phyloP scores from a whole-genome alignment of 2,113 vertebrate genomes.

The Psophia crepitans region DNA sequence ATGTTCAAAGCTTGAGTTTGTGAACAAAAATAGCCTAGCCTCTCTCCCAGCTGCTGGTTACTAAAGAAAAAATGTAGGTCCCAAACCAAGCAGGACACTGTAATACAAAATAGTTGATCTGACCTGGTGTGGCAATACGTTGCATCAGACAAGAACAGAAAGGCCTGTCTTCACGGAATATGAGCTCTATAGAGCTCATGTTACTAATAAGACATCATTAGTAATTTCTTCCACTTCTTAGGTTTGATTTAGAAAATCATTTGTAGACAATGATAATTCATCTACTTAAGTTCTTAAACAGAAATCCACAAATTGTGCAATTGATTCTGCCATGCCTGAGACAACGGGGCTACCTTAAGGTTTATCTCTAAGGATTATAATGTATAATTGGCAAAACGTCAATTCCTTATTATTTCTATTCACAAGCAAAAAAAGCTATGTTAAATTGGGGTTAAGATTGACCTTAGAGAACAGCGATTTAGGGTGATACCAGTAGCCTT shows the following conservation, averaged over 20 bases:
- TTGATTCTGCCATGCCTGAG: slow-evolving; percentile 2
- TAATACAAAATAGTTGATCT: not conserved
- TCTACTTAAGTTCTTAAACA: slow-evolving; percentile 20
- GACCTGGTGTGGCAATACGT: not conserved
- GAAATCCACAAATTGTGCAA: slow-evolving; percentile 33
- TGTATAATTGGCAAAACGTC: slow-evolving; percentile 18
- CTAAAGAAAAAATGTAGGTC: not conserved
- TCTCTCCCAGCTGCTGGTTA: not conserved
- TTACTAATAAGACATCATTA: slow-evolving; percentile 1
- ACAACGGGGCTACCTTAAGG: not conserved
- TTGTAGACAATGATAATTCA: slow-evolving; percentile 15
- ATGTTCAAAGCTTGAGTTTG: not conserved
- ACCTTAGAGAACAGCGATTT: not conserved
- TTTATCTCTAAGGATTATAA: slow-evolving; percentile 33
- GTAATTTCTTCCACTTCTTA: slow-evolving; percentile 23
- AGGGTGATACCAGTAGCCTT: not conserved
- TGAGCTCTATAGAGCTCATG: not conserved
- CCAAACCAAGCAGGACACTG: not conserved
- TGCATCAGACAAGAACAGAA: not conserved
- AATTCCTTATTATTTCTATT: slow-evolving; percentile 1
- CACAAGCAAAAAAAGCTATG: not conserved
- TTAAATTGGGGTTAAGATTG: not conserved
- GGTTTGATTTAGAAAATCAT: slow-evolving; percentile 8
- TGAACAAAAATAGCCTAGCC: not conserved
- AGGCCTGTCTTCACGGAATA: not conserved